Percentiles rank a stretch among this genome's conserved stretches.
Conservation (phyloP, 37 sponge, comb jelly and placozoan genomes). For the Bolinopsis microptera region DNA sequence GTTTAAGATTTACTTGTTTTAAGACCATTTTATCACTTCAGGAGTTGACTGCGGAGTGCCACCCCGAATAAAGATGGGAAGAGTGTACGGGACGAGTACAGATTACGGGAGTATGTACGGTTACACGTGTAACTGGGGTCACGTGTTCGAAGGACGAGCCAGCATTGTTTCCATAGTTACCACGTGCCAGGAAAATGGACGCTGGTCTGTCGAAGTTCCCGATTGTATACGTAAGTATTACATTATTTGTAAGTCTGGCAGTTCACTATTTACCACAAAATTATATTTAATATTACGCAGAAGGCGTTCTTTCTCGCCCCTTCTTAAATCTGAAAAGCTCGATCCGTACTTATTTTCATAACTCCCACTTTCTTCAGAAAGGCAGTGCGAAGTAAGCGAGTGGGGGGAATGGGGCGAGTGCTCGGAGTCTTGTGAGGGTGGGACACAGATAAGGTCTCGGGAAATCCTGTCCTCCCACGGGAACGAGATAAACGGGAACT, state of each 20-base stretch:
- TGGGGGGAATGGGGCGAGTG: slow-evolving; percentile 59
- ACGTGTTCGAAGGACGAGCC: slow-evolving; percentile 62
- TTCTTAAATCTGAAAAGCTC: no score
- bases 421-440: not conserved
- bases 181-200: slow-evolving; percentile 18
- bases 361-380: not conserved
- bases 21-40: no score
- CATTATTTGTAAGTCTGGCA: not conserved
- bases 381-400: slow-evolving; percentile 44
- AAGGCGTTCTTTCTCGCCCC: no score
- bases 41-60: slow-evolving; percentile 44
- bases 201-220: slow-evolving; percentile 1
- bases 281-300: no score
- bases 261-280: no score
- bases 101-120: slow-evolving; percentile 32
- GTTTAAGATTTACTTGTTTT: not conserved
- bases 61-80: not conserved
- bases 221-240: slow-evolving; percentile 44
- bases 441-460: not conserved
- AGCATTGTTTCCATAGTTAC: slow-evolving; percentile 31
- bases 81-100: not conserved
- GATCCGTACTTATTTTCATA: no score
- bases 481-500: slow-evolving; percentile 52
- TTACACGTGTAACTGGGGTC: slow-evolving; percentile 65
- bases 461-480: slow-evolving; percentile 1